Conservation (phyloP, 2,113 vertebrate genomes). For the Pyxicephalus adspersus region DNA sequence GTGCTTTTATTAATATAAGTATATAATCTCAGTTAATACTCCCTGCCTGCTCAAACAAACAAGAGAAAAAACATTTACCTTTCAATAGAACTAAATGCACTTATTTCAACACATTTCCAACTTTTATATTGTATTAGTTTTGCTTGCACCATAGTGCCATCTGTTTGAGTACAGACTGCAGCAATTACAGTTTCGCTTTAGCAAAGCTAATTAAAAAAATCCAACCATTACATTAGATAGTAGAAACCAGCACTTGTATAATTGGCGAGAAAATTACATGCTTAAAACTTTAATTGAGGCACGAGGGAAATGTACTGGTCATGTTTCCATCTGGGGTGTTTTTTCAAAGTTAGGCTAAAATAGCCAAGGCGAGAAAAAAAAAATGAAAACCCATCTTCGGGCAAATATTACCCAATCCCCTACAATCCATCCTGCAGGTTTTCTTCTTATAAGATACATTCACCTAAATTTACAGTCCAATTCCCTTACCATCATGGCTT, state of each 20-base stretch:
- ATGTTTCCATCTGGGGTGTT: neutral
- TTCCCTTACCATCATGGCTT: too few species aligned
- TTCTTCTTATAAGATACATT: too few species aligned
- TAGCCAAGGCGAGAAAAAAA: too few species aligned
- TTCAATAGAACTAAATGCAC: neutral
- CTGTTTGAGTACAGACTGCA: conserved; percentile 39
- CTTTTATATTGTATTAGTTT: conserved; percentile 14
- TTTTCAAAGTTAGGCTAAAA: neutral
- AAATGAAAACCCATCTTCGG: too few species aligned
- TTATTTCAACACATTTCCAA: neutral
- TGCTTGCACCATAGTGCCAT: conserved; percentile 32
- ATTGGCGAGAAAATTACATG: conserved; percentile 47
- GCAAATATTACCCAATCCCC: too few species aligned
- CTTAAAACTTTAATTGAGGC: conserved; percentile 40
- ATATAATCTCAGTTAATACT: neutral
- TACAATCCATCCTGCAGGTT: too few species aligned
- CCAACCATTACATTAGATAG: conserved; percentile 42
- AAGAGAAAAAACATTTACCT: conserved; percentile 16
- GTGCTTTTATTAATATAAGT: neutral
- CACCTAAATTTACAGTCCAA: too few species aligned
- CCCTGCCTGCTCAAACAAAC: too few species aligned
- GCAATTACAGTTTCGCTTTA: conserved; percentile 44
- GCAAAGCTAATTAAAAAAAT: conserved; percentile 45
- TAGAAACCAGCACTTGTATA: conserved; percentile 34
- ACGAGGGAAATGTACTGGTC: conserved; percentile 28